phyloP scores from a whole-genome alignment of 2,888 invertebrate genomes.

The Zaprionus obscuricornis region DNA sequence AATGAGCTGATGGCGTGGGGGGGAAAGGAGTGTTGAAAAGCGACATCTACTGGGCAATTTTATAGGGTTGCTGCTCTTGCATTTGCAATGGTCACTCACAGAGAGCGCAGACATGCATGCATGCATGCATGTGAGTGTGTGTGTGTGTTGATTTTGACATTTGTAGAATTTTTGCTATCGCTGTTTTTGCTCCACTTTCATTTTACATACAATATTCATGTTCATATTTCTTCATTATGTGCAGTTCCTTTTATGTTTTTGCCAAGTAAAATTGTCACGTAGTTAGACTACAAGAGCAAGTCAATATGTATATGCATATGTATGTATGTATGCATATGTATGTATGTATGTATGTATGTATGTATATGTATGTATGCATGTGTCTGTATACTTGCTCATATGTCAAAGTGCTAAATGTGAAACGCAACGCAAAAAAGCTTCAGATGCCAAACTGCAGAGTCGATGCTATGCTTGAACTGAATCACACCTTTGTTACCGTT shows the following conservation, averaged over 20 bases:
- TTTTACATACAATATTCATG: slow-evolving; percentile 27
- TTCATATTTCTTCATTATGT: slow-evolving; percentile 10
- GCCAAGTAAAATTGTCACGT: slow-evolving; percentile 31
- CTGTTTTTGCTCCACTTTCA: slow-evolving; percentile 20
- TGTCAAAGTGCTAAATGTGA: no score
- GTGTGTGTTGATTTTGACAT: not conserved
- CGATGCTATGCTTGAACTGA: slow-evolving; percentile 33
- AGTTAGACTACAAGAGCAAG: no score
- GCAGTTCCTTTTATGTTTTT: slow-evolving; percentile 11
- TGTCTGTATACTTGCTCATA: no score
- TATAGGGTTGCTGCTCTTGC: slow-evolving; percentile 35
- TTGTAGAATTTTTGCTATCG: slow-evolving; percentile 8
- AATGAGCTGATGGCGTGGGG: no score
- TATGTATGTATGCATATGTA: not conserved
- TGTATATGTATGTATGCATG: no score
- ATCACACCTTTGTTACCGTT: slow-evolving; percentile 59
- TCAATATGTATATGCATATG: not conserved
- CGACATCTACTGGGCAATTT: slow-evolving; percentile 5
- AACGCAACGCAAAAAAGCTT: slow-evolving; percentile 28
- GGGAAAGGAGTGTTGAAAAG: slow-evolving; percentile 24
- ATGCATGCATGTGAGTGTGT: not conserved
- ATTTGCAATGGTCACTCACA: slow-evolving; percentile 27
- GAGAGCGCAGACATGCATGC: not conserved
- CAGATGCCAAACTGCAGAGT: slow-evolving; percentile 1
- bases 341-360: not conserved